Percentiles rank a stretch among this genome's conserved stretches.
Conservation (phyloP, 2,113 vertebrate genomes). For the Melanerpes aurifrons region DNA sequence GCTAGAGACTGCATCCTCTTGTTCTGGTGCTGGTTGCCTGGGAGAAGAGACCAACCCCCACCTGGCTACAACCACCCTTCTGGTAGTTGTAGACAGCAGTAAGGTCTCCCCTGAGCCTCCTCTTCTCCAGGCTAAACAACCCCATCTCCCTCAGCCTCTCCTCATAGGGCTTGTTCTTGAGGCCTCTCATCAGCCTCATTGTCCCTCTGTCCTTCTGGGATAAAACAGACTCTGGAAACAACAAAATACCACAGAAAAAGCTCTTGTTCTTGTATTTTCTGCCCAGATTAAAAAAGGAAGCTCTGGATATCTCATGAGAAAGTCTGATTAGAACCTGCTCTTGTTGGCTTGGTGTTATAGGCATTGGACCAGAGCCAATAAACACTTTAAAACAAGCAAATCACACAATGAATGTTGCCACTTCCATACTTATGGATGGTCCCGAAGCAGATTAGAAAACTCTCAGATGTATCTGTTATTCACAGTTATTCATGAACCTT, state of each 20-base stretch:
- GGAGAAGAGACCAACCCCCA: too few relatives aligned
- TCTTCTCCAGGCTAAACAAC: too few relatives aligned
- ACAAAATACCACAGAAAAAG: neutral
- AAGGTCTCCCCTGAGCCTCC: too few relatives aligned
- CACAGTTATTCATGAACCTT: neutral
- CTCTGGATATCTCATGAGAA: neutral
- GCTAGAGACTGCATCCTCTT: too few relatives aligned
- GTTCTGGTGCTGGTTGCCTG: too few relatives aligned
- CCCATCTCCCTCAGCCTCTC: too few relatives aligned
- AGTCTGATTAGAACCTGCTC: neutral
- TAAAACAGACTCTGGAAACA: neutral
- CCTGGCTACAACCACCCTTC: too few relatives aligned
- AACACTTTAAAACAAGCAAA: conserved; percentile 33
- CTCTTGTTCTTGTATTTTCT: neutral
- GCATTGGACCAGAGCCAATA: neutral
- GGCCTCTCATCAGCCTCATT: too few relatives aligned
- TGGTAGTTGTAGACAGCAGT: too few relatives aligned
- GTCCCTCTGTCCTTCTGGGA: neutral
- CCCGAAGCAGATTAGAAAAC: neutral
- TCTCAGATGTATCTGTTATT: neutral
- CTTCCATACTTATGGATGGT: neutral
- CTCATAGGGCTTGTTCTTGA: too few relatives aligned
- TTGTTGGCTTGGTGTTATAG: neutral
- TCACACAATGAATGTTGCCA: neutral
- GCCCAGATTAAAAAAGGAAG: neutral